phyloP scores from a whole-genome alignment of 2,113 vertebrate genomes.

The Lamprotornis superbus region DNA sequence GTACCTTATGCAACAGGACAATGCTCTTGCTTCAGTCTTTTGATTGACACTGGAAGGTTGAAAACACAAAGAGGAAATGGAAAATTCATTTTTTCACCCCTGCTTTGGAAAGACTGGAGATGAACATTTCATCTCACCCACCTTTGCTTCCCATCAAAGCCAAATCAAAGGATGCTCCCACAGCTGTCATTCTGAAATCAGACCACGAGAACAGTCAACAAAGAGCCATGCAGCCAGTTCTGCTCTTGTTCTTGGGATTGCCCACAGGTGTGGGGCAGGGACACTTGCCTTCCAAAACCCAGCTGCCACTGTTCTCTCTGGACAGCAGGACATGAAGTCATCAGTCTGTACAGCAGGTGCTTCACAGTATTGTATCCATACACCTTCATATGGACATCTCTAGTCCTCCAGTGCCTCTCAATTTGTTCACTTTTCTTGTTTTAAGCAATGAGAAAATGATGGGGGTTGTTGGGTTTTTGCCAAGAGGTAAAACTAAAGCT shows the following conservation, averaged over 20 bases:
- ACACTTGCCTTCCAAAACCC: background rate
- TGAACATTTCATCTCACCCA: background rate
- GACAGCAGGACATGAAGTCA: background rate
- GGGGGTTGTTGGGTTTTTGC: background rate
- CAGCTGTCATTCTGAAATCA: background rate
- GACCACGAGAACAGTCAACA: fast-evolving
- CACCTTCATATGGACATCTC: background rate
- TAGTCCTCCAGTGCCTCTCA: background rate
- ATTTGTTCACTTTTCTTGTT: background rate
- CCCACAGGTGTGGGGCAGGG: background rate
- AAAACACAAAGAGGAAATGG: background rate
- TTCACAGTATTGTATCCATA: background rate
- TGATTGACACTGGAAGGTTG: background rate
- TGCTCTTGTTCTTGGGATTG: background rate
- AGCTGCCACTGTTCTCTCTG: background rate
- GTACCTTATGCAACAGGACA: background rate
- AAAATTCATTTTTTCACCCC: background rate
- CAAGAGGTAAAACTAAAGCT: background rate
- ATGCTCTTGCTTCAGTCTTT: background rate
- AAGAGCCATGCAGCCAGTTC: background rate
- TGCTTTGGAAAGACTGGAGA: background rate
- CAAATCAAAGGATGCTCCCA: background rate
- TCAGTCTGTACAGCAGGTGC: background rate
- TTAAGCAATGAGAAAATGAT: background rate
- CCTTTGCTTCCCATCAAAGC: background rate